Evolutionary conservation across 2,797 vertebrate genomes (phyloP).

Genomic region (Pelochelys cantorii): DNA sequence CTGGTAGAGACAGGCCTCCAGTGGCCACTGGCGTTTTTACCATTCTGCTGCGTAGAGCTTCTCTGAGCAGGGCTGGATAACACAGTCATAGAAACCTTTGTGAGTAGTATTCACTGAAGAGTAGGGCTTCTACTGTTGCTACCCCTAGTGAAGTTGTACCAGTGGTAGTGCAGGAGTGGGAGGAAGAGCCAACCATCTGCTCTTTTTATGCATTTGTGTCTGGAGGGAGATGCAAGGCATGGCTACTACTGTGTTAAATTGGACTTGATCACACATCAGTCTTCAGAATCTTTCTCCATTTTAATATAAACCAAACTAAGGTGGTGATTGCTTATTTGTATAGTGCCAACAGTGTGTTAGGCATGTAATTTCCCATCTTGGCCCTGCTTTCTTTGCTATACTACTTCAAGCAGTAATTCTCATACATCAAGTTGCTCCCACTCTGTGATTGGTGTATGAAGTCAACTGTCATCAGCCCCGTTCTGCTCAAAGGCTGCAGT

Average conservation of each 20-base stretch:
- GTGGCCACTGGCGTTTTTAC: background rate
- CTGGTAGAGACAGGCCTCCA: background rate
- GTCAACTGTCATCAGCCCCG: conserved; percentile 58
- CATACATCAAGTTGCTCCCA: conserved; percentile 24
- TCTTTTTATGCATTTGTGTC: fast-evolving
- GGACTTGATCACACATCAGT: conserved; percentile 30
- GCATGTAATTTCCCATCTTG: conserved; percentile 54
- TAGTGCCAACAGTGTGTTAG: conserved; percentile 36
- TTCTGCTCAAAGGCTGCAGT: conserved; percentile 46
- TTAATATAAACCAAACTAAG: conserved; percentile 39
- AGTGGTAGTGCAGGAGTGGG: fast-evolving
- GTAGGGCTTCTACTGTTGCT: fast-evolving
- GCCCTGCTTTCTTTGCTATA: conserved; percentile 22
- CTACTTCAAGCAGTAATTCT: conserved; percentile 51
- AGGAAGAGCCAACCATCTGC: background rate
- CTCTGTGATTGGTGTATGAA: conserved; percentile 38
- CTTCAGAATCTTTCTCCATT: conserved; percentile 42
- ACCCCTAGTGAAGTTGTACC: background rate
- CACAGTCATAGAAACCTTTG: background rate
- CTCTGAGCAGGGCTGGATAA: background rate
- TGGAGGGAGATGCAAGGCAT: conserved; percentile 19
- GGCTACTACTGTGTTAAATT: background rate
- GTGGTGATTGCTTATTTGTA: conserved; percentile 57
- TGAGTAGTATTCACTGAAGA: background rate
- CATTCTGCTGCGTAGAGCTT: background rate